These are phyloP conservation scores for Tachina fera DNA, from an alignment of 2,888 invertebrate species.

Conservation along the genomic window DNA sequence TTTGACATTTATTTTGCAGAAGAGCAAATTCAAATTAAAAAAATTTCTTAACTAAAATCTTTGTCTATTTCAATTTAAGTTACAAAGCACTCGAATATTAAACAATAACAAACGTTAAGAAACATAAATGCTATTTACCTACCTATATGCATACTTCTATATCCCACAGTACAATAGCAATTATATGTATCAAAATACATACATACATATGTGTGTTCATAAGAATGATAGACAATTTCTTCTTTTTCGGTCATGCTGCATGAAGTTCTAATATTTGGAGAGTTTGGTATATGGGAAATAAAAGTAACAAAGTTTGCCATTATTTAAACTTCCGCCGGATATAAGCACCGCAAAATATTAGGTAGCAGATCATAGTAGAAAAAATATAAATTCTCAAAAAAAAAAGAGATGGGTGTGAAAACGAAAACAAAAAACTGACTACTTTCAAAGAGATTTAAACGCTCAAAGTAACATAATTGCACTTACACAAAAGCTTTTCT, in stretches of 20 bases:
- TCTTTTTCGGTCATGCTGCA: constrained; percentile 37
- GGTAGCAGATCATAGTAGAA: not conserved
- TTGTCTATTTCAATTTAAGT: too few relatives aligned
- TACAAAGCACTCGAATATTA: too few relatives aligned
- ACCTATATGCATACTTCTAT: not conserved
- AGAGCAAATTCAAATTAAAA: too few relatives aligned
- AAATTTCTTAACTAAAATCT: too few relatives aligned
- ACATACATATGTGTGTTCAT: constrained; percentile 8
- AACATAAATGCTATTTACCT: not conserved
- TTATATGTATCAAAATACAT: constrained; percentile 2
- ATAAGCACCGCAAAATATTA: constrained; percentile 51
- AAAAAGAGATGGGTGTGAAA: not conserved
- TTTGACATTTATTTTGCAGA: too few relatives aligned
- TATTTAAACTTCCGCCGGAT: constrained; percentile 65
- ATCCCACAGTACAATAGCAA: constrained; percentile 18
- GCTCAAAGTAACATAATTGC: not conserved
- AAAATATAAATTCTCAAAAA: not conserved
- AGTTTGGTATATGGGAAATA: constrained; percentile 26
- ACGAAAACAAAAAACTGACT: not conserved
- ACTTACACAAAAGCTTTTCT: not conserved
- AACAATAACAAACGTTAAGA: not conserved
- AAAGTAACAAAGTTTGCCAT: constrained; percentile 58
- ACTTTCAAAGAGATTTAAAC: constrained; percentile 3
- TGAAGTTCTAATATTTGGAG: constrained; percentile 23
- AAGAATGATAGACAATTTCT: constrained; percentile 1